These are phyloP conservation scores for Phyto melanocephala DNA, from an alignment of 2,888 invertebrate genomes.

Conservation along the genomic window DNA sequence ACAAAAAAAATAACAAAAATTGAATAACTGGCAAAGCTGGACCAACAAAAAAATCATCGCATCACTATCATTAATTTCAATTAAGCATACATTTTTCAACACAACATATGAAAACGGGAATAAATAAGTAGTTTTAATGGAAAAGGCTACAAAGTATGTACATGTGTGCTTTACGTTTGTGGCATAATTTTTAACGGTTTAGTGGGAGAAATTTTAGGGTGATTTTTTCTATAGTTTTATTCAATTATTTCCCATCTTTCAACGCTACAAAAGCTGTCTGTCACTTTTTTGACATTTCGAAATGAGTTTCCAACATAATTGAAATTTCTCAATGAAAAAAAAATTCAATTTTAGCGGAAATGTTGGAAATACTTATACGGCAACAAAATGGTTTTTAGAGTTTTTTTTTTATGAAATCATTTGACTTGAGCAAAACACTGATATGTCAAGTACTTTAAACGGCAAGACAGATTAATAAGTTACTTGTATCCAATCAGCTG, in stretches of 20 bases:
- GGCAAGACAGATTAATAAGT: too few relatives aligned
- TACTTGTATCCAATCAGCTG: too few relatives aligned
- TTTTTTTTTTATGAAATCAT: too few relatives aligned
- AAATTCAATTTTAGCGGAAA: background rate
- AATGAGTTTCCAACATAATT: background rate
- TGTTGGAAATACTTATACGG: too few relatives aligned
- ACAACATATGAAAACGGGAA: slow-evolving; percentile 28
- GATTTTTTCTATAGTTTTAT: slow-evolving; percentile 25
- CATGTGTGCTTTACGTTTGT: slow-evolving; percentile 30
- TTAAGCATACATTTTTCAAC: slow-evolving; percentile 50
- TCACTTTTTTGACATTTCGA: slow-evolving; percentile 1
- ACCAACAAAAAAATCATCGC: background rate
- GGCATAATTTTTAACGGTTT: background rate
- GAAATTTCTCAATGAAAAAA: background rate
- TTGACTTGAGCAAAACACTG: too few relatives aligned
- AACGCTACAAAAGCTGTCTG: slow-evolving; percentile 11
- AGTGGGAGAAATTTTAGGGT: background rate
- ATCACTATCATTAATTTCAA: slow-evolving; percentile 48
- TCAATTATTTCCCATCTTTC: slow-evolving; percentile 25
- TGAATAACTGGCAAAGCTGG: slow-evolving; percentile 18
- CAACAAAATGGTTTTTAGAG: too few relatives aligned
- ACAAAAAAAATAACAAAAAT: background rate
- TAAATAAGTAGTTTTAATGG: slow-evolving; percentile 43
- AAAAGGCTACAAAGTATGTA: slow-evolving; percentile 35
- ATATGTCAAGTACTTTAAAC: too few relatives aligned